Evolutionary conservation across 1,140 invertebrate species (phyloP), one percentile per base, ranked within the genome.

Genomic region (Choristoneura fumiferana): DNA sequence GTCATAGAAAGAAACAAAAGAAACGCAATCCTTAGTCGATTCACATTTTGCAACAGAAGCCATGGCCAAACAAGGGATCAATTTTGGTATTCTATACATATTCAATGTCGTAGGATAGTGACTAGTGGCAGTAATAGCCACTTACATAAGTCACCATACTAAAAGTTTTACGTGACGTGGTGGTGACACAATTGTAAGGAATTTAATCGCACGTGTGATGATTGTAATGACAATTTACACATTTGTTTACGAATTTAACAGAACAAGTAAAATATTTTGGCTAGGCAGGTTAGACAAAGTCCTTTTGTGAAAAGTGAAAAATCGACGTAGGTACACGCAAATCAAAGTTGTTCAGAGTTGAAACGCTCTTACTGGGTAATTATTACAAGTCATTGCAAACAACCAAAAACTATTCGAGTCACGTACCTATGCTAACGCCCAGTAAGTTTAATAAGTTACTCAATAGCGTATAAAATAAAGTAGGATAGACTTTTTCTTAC

Each of bases 31-130:
- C 43, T 13, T 49, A 33, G 17, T 63, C 62, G 63, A 67, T 60
- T 53, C 36, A 40, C 59, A 63, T 73, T 69, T 73, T 61, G 70
- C 60, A 69, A 73, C 59, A 55, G 34, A 35, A 18, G 36, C 45
- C 40, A 22, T 58, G 54, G 29, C 57, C 54, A 63, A 65, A 63
- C 49, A 56, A 55, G 60, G 58, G 58, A 49, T 57, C 56, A 65
- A 60, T 57, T 61, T 62, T 40, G 29, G 56, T 57, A 62, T 62
- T 49, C 61, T 18, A 49, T 49, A 49, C 43, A 49, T 49, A 49
- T 49, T 49, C 43, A 49, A 29, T 49, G 43, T 17, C 52, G 52
- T 54, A 54, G 52, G 52, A 54, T 36, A 14, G 52, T 34, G 34
- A 35, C 33, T 36, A 35, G 52, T 34, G 34, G 15, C 33, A 54